These are phyloP conservation scores for Leptinotarsa lineolata DNA, from an alignment of 1,140 invertebrate genomes.

Conservation along the genomic window DNA sequence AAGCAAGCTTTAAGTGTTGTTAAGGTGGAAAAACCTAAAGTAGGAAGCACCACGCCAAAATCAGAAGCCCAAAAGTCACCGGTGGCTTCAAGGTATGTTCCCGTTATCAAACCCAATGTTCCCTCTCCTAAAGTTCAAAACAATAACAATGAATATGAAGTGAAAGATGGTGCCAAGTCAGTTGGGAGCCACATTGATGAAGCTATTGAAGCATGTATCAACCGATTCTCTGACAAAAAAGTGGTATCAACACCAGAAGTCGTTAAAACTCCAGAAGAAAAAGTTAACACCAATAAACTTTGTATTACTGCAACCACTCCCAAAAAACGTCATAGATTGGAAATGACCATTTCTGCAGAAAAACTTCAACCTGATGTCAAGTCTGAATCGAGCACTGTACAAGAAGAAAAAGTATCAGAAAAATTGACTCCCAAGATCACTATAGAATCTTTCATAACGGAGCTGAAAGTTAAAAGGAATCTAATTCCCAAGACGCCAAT, in stretches of 20 bases:
- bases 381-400: conserved; percentile 18
- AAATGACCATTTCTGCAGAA: conserved; percentile 50
- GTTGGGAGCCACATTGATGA: conserved; percentile 62
- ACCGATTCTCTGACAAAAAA: conserved; percentile 50
- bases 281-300: conserved; percentile 46
- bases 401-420: conserved; percentile 37
- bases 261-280: conserved; percentile 36
- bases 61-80: background rate
- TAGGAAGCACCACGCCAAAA: conserved; percentile 25
- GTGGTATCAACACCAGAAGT: background rate
- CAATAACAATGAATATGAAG: conserved; percentile 49
- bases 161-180: conserved; percentile 30
- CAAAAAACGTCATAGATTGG: conserved; percentile 65
- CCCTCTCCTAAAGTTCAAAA: conserved; percentile 29
- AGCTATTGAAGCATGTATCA: conserved; percentile 66
- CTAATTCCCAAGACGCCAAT: conserved; percentile 36
- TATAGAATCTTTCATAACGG: conserved; percentile 48
- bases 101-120: conserved; percentile 27
- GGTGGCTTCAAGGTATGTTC: conserved; percentile 23
- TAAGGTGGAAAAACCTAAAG: conserved; percentile 34
- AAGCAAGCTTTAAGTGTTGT: conserved; percentile 13
- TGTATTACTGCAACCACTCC: conserved; percentile 58
- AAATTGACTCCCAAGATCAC: conserved; percentile 43
- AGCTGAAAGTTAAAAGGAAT: conserved; percentile 51
- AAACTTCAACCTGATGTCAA: conserved; percentile 32